Evolutionary conservation across 2,113 vertebrate genomes (phyloP).

Genomic region (Microcebus tavaratra): DNA sequence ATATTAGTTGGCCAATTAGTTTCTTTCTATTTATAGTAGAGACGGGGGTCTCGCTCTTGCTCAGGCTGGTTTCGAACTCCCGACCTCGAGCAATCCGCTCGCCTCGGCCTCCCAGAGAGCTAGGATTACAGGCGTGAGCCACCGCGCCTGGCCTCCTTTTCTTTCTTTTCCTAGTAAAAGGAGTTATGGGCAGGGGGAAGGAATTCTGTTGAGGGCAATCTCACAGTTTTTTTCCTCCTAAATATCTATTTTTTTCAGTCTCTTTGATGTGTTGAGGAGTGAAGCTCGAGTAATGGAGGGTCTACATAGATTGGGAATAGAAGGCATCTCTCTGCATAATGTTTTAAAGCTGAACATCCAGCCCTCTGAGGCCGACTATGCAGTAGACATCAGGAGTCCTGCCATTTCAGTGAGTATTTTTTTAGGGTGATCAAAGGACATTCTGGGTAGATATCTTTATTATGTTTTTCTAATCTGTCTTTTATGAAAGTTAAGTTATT

Average conservation of each 20-base stretch:
- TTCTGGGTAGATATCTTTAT: not conserved
- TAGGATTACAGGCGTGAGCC: too few relatives aligned
- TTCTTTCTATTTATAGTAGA: too few relatives aligned
- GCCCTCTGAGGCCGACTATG: slow-evolving; percentile 94
- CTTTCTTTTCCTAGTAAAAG: too few relatives aligned
- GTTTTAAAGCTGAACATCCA: slow-evolving; percentile 96
- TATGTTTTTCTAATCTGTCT: not conserved
- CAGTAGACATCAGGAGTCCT: slow-evolving; percentile 94
- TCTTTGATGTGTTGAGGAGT: slow-evolving; percentile 95
- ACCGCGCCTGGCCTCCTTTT: too few relatives aligned
- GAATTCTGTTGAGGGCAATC: too few relatives aligned
- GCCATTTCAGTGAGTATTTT: slow-evolving; percentile 91
- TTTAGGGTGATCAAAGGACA: not conserved
- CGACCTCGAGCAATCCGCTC: too few relatives aligned
- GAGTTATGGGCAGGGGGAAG: too few relatives aligned
- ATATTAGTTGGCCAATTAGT: too few relatives aligned
- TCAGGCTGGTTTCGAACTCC: too few relatives aligned
- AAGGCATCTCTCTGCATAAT: slow-evolving; percentile 92
- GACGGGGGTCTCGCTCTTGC: too few relatives aligned
- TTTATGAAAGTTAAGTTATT: not conserved
- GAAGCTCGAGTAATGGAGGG: slow-evolving; percentile 98
- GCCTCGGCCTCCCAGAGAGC: too few relatives aligned
- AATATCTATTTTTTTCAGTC: slow-evolving; percentile 79
- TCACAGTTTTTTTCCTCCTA: not conserved
- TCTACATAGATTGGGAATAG: slow-evolving; percentile 92